Evolutionary conservation across 1,140 invertebrate genomes (phyloP).

Genomic region (Sycophaga agraensis): DNA sequence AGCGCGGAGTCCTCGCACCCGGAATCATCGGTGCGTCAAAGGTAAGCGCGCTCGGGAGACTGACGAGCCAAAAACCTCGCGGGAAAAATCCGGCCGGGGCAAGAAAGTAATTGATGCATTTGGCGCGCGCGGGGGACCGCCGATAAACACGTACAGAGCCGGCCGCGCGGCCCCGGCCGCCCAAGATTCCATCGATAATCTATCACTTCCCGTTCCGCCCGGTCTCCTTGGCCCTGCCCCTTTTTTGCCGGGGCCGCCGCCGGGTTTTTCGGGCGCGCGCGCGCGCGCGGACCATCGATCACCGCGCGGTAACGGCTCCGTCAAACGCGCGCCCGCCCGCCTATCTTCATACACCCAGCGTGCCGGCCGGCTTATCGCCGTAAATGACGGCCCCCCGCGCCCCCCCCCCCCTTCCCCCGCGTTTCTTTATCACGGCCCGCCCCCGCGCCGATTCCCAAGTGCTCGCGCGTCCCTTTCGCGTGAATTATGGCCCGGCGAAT

Average conservation of each 20-base stretch:
- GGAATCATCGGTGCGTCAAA: no score
- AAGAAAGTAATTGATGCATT: constrained; percentile 16
- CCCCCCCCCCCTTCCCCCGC: background rate
- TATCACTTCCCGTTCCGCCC: constrained; percentile 19
- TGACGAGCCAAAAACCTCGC: no score
- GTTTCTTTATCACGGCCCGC: background rate
- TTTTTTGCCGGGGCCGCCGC: background rate
- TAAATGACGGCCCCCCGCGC: constrained; percentile 2
- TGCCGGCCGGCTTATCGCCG: constrained; percentile 18
- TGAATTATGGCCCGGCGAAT: no score
- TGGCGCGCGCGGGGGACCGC: no score
- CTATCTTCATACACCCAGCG: constrained; percentile 16
- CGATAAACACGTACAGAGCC: constrained; percentile 6
- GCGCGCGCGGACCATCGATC: constrained; percentile 19
- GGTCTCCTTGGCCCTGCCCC: background rate
- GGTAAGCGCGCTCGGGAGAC: no score
- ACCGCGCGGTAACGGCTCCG: background rate
- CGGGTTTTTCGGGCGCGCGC: no score
- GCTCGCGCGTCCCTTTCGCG: no score
- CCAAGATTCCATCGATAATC: constrained; percentile 16
- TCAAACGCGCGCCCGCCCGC: background rate
- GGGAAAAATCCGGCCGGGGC: no score
- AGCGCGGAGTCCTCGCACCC: no score
- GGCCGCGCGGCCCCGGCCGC: background rate
- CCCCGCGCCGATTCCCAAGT: background rate